phyloP scores from a whole-genome alignment of 1,140 invertebrate genomes.

The Physella acuta region DNA sequence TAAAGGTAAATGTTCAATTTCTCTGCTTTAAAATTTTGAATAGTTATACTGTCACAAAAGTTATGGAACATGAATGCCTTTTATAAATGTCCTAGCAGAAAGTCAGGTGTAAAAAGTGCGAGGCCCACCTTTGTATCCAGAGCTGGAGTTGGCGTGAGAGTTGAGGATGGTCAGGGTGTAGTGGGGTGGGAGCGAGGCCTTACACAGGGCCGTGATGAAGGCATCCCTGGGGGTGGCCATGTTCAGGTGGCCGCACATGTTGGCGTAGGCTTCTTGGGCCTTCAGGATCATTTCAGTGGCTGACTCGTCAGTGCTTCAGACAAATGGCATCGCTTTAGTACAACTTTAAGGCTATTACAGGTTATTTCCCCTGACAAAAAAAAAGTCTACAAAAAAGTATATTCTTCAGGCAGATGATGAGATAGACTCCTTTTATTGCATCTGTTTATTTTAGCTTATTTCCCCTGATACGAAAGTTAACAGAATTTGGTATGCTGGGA shows the following conservation, averaged over 20 bases:
- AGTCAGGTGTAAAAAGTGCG: too few relatives aligned
- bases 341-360: background rate
- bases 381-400: background rate
- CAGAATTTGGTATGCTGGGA: too few relatives aligned
- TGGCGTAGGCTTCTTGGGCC: constrained; percentile 83
- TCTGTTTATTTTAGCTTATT: too few relatives aligned
- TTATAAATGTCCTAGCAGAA: too few relatives aligned
- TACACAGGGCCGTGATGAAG: constrained; percentile 90
- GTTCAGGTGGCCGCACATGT: constrained; percentile 75
- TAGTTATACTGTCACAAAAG: too few relatives aligned
- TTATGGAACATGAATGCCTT: too few relatives aligned
- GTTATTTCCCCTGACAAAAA: too few relatives aligned
- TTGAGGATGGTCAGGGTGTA: constrained; percentile 89
- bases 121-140: constrained; percentile 36
- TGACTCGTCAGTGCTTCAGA: constrained; percentile 82
- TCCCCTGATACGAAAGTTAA: too few relatives aligned
- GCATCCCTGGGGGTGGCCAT: constrained; percentile 81
- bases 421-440: too few relatives aligned
- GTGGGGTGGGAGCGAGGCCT: constrained; percentile 90
- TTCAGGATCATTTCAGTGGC: constrained; percentile 86
- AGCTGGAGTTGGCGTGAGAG: constrained; percentile 27
- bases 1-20: too few relatives aligned
- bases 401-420: background rate
- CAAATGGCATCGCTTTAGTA: background rate
- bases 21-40: too few relatives aligned